Conservation (phyloP, 2,113 vertebrate species). For the Callocephalon fimbriatum region DNA sequence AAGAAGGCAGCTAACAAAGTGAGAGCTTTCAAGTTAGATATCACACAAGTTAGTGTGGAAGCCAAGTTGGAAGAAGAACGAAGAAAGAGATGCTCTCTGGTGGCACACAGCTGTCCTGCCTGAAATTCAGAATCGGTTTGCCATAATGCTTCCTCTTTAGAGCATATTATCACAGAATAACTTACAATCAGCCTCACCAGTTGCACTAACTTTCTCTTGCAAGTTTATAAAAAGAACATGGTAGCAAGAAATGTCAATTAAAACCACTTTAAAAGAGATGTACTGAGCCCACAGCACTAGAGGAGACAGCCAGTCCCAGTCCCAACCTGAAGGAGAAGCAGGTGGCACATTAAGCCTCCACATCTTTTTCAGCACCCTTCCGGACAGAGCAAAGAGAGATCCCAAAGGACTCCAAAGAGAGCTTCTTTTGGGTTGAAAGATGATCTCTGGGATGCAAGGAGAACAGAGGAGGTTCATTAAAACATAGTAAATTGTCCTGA, state of each 20-base stretch:
- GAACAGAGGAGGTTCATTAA: not conserved
- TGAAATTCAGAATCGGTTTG: conserved; percentile 8
- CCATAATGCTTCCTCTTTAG: not conserved
- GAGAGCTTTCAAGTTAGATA: not conserved
- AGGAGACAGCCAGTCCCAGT: not conserved
- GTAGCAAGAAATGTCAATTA: conserved; percentile 37
- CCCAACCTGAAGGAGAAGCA: not conserved
- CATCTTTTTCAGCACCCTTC: not conserved
- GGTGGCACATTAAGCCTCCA: not conserved
- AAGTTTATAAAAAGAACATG: conserved; percentile 43
- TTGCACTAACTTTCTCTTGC: not conserved
- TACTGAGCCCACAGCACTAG: not conserved
- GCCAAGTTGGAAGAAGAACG: not conserved
- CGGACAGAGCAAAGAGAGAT: not conserved
- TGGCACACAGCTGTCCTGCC: not conserved
- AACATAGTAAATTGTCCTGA: not conserved
- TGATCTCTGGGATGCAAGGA: not conserved
- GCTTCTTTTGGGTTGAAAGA: not conserved
- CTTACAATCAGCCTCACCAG: not conserved
- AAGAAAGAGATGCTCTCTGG: not conserved
- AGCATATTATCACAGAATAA: conserved; percentile 30
- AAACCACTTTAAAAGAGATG: conserved; percentile 3
- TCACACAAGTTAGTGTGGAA: not conserved
- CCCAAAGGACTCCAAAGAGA: not conserved
- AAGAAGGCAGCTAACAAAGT: not conserved